Percentiles rank a stretch among this genome's conserved stretches.
Conservation (phyloP, 2,888 invertebrate genomes). For the Nesidiocoris tenuis region DNA sequence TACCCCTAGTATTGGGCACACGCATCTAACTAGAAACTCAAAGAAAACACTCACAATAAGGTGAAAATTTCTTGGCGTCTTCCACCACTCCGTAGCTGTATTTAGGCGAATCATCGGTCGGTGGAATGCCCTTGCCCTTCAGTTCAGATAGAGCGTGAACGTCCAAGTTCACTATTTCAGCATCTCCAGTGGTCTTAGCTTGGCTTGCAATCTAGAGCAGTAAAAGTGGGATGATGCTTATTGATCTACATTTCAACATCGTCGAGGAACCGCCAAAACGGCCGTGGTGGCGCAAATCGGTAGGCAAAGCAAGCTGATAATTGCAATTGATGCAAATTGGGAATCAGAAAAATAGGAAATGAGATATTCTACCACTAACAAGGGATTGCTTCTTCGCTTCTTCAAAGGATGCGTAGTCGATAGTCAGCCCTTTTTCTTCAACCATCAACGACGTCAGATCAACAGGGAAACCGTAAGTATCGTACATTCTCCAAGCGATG, state of each 20-base stretch:
- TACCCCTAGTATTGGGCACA: too few species aligned
- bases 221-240: too few species aligned
- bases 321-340: not conserved
- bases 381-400: constrained; percentile 86
- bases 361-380: constrained; percentile 52
- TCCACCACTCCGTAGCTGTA: constrained; percentile 77
- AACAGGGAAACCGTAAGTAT: constrained; percentile 98
- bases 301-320: too few species aligned
- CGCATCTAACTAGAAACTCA: too few species aligned
- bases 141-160: constrained; percentile 93
- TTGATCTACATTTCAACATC: too few species aligned
- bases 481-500: constrained; percentile 97
- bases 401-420: constrained; percentile 91
- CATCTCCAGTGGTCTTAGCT: constrained; percentile 75
- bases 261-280: too few species aligned
- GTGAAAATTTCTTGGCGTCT: constrained; percentile 52
- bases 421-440: constrained; percentile 85
- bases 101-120: constrained; percentile 89
- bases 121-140: constrained; percentile 70
- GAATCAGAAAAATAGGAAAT: not conserved
- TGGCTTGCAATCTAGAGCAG: constrained; percentile 71
- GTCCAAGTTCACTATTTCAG: constrained; percentile 85
- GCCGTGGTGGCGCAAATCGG: too few species aligned
- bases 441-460: constrained; percentile 97
- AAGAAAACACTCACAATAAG: constrained; percentile 46